Conservation (phyloP, 2,797 vertebrate species). For the Erethizon dorsatum region DNA sequence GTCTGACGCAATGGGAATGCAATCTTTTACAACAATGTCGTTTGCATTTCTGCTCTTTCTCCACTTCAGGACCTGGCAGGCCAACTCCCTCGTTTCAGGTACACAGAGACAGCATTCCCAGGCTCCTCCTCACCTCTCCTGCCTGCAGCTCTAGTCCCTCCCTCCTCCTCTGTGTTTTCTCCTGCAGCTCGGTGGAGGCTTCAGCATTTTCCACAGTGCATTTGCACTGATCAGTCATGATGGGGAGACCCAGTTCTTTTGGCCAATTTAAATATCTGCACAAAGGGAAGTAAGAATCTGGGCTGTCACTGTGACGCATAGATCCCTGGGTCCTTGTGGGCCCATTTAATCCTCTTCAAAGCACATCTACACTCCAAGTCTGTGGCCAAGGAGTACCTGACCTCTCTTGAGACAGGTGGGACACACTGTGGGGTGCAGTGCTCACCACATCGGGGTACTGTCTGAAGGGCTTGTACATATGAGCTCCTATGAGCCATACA, state of each 20-base stretch:
- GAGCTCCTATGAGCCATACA: fast-evolving
- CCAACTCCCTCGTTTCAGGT: no score
- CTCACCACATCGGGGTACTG: fast-evolving
- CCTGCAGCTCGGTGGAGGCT: background rate
- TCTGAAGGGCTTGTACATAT: background rate
- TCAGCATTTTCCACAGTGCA: background rate
- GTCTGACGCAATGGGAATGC: background rate
- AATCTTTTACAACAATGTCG: background rate
- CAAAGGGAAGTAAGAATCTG: background rate
- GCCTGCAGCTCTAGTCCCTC: background rate
- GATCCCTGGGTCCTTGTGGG: background rate
- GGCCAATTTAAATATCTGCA: background rate
- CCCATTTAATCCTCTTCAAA: background rate
- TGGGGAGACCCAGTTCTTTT: background rate
- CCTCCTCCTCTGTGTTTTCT: background rate
- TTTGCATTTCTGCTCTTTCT: background rate
- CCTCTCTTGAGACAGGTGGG: background rate
- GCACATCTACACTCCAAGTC: background rate
- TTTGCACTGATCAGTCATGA: background rate
- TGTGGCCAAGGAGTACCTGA: background rate
- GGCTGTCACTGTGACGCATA: background rate
- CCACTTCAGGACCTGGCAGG: background rate
- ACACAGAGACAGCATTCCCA: background rate
- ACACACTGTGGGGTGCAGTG: fast-evolving
- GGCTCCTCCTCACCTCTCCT: background rate